Evolutionary conservation across 1,140 invertebrate species (phyloP), one percentile per base, ranked within the genome.

Genomic region (Agraylea sexmaculata): DNA sequence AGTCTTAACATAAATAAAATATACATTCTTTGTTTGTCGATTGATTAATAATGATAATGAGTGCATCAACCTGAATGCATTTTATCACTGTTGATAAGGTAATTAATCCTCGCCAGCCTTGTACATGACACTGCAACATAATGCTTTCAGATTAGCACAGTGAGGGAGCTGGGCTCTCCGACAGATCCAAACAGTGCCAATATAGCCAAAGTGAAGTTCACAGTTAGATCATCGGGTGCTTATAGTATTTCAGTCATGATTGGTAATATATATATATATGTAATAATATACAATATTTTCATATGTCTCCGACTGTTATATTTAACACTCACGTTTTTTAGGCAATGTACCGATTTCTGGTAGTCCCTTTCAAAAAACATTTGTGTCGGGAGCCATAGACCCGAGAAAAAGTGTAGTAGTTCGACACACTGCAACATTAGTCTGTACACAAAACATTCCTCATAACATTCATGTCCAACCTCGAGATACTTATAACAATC

Each of bases 191-290:
- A 78, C 40, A 75, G 76, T 58, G 84, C 83, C 22, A 88, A 93
- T 63, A 75, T 80, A 22, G 86, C 86, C 18, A 75, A 80, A 52
- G 85, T 89, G 18, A 88, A 89, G 58, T 93, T 94, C 60, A 91
- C 85, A 18, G 88, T 92, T 30, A 77, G 88, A 46, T 81, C 83
- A 49, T 83, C 89, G 8, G 89, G 89, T 27, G 75, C 83, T 51
- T 94, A 95, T 65, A 75, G 76, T 48, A 86, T 95, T 40, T 78
- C 81, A 15, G 75, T 92, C 34, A 73, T 87, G 58, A 80, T 92
- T 43, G 83, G 80, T 51, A 72, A 27, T 37, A n/a, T 25, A 15
- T 4, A 17, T 50, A n/a, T 37, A 32, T 13, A 1, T 16, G 38
- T 25, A 7, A 33, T 28, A 19, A 23, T 22, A 37, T 43, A 3